phyloP scores from a whole-genome alignment of 2,888 invertebrate species.

The Cataglyphis cursor region DNA sequence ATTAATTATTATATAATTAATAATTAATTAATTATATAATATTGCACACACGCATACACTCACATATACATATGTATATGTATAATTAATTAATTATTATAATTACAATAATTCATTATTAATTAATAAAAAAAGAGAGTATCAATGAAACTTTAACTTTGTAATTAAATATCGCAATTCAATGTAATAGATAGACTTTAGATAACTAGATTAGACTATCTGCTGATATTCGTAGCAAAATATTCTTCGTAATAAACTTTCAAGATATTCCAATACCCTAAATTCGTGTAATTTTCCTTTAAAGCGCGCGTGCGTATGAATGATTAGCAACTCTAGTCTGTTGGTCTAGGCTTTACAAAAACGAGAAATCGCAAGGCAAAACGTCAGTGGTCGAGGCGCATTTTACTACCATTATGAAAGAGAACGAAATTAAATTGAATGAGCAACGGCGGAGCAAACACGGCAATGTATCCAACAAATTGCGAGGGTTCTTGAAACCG shows the following conservation, averaged over 20 bases:
- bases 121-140: not conserved
- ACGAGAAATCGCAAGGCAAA: conserved; percentile 78
- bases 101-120: not conserved
- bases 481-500: conserved; percentile 87
- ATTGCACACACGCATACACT: too few relatives aligned
- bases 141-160: not conserved
- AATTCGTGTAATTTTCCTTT: not conserved
- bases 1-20: too few relatives aligned
- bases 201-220: not conserved
- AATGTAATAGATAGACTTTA: not conserved
- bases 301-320: not conserved
- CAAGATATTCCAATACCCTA: not conserved
- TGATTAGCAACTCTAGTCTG: not conserved
- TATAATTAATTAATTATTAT: too few relatives aligned
- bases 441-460: conserved; percentile 85
- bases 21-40: too few relatives aligned
- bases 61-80: too few relatives aligned
- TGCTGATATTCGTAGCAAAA: not conserved
- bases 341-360: conserved; percentile 79
- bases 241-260: not conserved
- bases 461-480: conserved; percentile 82
- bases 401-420: conserved; percentile 87
- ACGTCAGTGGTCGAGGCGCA: conserved; percentile 87
- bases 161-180: not conserved
- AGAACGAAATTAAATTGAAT: conserved; percentile 87